Base-by-base conservation (phyloP, 37 sponge, comb jelly and placozoan genomes). In the Lycopodina hypogea region DNA sequence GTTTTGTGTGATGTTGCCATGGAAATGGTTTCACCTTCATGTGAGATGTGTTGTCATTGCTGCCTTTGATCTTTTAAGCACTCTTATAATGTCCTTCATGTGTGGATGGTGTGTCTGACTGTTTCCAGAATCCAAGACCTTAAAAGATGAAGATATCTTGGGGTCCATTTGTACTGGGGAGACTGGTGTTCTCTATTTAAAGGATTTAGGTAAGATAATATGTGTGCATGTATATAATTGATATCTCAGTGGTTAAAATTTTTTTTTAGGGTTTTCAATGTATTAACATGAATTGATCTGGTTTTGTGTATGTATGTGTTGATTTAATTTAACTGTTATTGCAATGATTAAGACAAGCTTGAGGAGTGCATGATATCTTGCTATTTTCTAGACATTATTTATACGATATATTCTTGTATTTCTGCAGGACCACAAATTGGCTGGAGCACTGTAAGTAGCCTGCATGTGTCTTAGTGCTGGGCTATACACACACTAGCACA, bases 171-270 rank as follows among this genome's bases (percentile, higher is more conserved):
- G 38, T 18, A 57, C 93, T 18, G 71, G 76, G 8, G 88, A 88
- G 53, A 88, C 90, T 29, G 86, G 81, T 33, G 74, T 42, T 3
- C 82, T 98, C 28, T 98, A 93, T 81, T 93, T 98, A 84, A 98
- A 95, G 55, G 96, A 98, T 52, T 85, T 98, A 42, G 99, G 98
- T 74, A 65, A 34, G 75, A 32, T 69, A 40, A 32, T 52, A 15
- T 35, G 24, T 71, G 18, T 41, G 22, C 33, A 57, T 80, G 48
- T 36, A 17, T 18, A 40, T 15, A 2, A 8, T 21, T 26, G 36
- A n/a, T n/a, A n/a, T n/a, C n/a, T n/a, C n/a, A n/a, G n/a, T n/a
- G n/a, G n/a, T n/a, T n/a, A n/a, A n/a, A n/a, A n/a, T n/a, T n/a
- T n/a, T n/a, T n/a, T n/a, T n/a, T n/a, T n/a, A 9, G 38, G 9